Percentiles rank a stretch among this genome's conserved stretches.
Evolutionary conservation across 2,113 vertebrate species (phyloP).

Genomic region (mouse (Mus musculus)): GRCm39 chr9:94429001-94429500

Average conservation of each 20-base stretch:
- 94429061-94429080: conserved; percentile 15
- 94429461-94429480: conserved; percentile 30
- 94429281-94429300: background rate
- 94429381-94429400: background rate
- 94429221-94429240: conserved; percentile 38
- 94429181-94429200: background rate
- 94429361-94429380: background rate
- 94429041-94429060: background rate
- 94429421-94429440: conserved; percentile 4
- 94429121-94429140: background rate
- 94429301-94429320: conserved; percentile 22
- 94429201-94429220: background rate
- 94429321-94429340: background rate
- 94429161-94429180: conserved; percentile 10
- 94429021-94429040: conserved; percentile 1
- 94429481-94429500: background rate
- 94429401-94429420: background rate
- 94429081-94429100: background rate
- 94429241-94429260: background rate
- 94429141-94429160: background rate
- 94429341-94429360: background rate
- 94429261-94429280: conserved; percentile 17
- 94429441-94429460: background rate
- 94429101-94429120: background rate
- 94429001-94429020: background rate